Evolutionary conservation across 2,113 vertebrate species (phyloP).

Genomic region (Heterotilapia buettikoferi): DNA sequence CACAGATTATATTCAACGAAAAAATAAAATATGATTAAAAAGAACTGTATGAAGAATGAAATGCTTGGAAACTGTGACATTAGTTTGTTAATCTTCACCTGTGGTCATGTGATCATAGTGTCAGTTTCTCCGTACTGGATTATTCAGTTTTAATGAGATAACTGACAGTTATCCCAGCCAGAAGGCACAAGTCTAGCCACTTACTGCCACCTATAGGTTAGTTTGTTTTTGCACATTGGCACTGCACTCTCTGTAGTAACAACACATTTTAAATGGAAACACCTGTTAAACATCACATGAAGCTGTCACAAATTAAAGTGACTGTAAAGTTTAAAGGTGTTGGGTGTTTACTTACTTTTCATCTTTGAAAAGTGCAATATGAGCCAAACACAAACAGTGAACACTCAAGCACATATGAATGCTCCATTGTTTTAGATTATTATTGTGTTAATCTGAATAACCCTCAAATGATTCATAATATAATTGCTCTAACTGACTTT

Average conservation of each 20-base stretch:
- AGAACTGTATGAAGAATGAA: neutral
- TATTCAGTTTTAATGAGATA: neutral
- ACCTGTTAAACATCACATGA: neutral
- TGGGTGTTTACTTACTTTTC: neutral
- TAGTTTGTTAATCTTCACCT: neutral
- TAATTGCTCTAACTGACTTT: neutral
- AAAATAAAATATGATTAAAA: neutral
- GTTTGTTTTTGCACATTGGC: neutral
- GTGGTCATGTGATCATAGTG: neutral
- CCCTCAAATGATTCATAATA: neutral
- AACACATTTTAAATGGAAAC: neutral
- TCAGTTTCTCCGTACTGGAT: neutral
- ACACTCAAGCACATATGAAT: neutral
- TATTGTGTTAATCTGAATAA: neutral
- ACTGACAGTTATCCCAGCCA: neutral
- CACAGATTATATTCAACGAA: neutral
- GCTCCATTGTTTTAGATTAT: neutral
- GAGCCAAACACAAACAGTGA: neutral
- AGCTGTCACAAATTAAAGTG: neutral
- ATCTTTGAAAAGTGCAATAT: neutral
- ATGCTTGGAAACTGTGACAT: constrained; percentile 2
- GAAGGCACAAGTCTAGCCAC: neutral
- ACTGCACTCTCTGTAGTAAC: neutral
- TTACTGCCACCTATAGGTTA: constrained; percentile 33
- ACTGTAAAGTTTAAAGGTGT: neutral